A percentile compares a stretch with the other conserved stretches of the same genome.
phyloP scores from a whole-genome alignment of 2,113 vertebrate genomes.

The Elachura formosa region DNA sequence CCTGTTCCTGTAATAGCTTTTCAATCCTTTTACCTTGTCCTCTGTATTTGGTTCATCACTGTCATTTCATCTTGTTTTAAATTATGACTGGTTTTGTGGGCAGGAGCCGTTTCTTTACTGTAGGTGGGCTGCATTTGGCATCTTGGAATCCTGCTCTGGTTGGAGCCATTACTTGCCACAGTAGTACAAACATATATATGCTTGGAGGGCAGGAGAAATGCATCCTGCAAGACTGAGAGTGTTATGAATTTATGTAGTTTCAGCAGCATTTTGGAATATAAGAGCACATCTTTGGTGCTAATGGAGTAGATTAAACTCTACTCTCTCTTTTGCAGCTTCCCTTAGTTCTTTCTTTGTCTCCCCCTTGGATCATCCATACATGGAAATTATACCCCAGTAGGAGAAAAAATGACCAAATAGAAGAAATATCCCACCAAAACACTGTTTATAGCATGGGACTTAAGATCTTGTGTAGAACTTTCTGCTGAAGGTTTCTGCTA shows the following conservation, averaged over 20 bases:
- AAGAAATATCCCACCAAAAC: background rate
- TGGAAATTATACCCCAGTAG: background rate
- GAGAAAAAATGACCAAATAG: background rate
- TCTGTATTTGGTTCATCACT: background rate
- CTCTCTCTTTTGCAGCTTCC: background rate
- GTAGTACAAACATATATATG: background rate
- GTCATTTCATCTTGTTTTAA: background rate
- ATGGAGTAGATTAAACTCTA: too few relatives aligned
- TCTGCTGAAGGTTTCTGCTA: background rate
- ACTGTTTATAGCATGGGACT: rapidly evolving
- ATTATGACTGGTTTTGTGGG: background rate
- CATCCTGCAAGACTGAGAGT: background rate
- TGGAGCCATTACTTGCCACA: background rate
- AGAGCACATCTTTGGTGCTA: background rate
- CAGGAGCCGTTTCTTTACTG: background rate
- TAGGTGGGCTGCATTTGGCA: background rate
- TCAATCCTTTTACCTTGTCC: background rate
- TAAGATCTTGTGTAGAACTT: background rate
- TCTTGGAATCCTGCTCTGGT: background rate
- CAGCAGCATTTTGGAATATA: background rate
- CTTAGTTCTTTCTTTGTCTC: background rate
- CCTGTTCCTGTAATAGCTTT: background rate
- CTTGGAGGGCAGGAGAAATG: background rate
- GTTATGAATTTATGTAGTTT: background rate
- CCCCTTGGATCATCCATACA: background rate